These are phyloP conservation scores for Excalfactoria chinensis DNA, from an alignment of 2,113 vertebrate genomes.

Conservation along the genomic window DNA sequence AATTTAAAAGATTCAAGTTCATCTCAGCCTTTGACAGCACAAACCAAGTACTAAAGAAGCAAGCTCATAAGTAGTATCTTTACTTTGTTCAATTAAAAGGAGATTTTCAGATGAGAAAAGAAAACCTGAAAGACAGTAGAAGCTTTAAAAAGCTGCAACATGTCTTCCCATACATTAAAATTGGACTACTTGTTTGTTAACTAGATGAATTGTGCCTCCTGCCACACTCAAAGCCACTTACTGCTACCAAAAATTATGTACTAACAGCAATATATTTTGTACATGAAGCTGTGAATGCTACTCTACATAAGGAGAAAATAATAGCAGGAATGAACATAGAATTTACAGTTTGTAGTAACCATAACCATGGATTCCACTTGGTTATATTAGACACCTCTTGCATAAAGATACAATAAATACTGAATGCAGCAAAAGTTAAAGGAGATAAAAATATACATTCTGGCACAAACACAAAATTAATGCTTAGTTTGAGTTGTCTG, in stretches of 20 bases:
- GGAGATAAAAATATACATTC: neutral
- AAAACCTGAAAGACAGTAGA: neutral
- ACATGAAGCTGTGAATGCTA: neutral
- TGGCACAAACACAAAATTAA: neutral
- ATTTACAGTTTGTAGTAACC: neutral
- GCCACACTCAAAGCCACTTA: neutral
- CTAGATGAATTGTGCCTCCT: neutral
- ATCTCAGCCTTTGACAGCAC: neutral
- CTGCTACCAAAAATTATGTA: neutral
- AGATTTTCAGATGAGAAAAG: neutral
- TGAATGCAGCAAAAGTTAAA: neutral
- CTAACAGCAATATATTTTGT: neutral
- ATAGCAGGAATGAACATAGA: neutral
- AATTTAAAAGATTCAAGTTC: neutral
- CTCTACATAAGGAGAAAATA: neutral
- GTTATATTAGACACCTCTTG: neutral
- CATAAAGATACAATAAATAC: neutral
- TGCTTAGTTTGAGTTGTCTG: neutral
- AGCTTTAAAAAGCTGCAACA: neutral
- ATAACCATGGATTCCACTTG: neutral
- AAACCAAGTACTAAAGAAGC: neutral
- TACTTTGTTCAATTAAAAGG: neutral
- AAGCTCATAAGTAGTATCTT: neutral
- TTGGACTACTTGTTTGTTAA: neutral
- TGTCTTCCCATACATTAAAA: neutral